Percentiles rank a stretch among this genome's conserved stretches.
Evolutionary conservation across 1,140 invertebrate species (phyloP).

Genomic region (Cryptotermes secundus): DNA sequence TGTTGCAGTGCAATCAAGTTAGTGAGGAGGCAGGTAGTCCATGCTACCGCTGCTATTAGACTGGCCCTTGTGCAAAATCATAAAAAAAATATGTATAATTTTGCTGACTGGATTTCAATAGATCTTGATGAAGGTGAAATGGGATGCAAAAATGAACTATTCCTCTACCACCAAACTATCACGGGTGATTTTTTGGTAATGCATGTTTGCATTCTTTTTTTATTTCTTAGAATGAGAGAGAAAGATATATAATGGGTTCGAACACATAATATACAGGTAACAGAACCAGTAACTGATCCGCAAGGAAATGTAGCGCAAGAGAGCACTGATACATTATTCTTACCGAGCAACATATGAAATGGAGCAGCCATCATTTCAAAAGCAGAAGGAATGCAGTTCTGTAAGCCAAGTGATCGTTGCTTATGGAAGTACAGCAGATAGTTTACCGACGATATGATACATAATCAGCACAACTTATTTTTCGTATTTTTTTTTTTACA

Average conservation of each 20-base stretch:
- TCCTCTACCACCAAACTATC: background rate
- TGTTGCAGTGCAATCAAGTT: background rate
- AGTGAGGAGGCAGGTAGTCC: background rate
- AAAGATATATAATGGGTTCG: too few species aligned
- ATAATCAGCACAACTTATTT: background rate
- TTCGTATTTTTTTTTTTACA: too few species aligned
- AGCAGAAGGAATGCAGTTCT: background rate
- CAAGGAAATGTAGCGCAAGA: background rate
- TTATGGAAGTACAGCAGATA: background rate
- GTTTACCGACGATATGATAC: background rate
- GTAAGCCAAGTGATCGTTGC: accelerated
- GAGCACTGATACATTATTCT: background rate
- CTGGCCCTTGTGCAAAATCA: background rate
- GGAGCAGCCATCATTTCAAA: background rate
- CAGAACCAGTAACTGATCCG: background rate
- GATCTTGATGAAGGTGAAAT: slow-evolving; percentile 1
- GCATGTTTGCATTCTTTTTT: background rate
- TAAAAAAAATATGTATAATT: background rate
- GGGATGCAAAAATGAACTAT: slow-evolving; percentile 7
- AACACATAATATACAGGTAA: background rate
- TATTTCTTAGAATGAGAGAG: background rate
- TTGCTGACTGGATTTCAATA: slow-evolving; percentile 17
- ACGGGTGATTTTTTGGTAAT: background rate
- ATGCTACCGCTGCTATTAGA: background rate
- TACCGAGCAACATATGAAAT: background rate